These are phyloP conservation scores for Panopea generosa DNA, from an alignment of 2,888 invertebrate genomes.

Conservation along the genomic window DNA sequence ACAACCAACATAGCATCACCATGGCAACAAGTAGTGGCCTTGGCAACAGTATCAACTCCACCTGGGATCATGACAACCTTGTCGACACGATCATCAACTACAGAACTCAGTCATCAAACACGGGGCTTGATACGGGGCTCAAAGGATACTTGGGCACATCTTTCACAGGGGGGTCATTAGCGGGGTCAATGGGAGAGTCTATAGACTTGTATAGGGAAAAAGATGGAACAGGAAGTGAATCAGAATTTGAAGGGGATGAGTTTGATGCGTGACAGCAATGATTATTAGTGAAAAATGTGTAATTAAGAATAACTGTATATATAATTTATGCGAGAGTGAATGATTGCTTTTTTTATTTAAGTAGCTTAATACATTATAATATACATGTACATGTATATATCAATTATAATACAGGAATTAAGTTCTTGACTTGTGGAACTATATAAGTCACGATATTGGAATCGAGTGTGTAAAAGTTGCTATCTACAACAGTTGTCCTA, in stretches of 20 bases:
- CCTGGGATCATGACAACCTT: conserved; percentile 59
- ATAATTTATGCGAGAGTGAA: too few species aligned
- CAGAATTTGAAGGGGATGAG: conserved; percentile 54
- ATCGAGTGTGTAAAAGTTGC: too few species aligned
- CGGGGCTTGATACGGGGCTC: conserved; percentile 1
- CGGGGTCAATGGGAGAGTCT: conserved; percentile 48
- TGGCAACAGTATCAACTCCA: conserved; percentile 62
- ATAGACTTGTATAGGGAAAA: conserved; percentile 57
- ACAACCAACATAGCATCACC: conserved; percentile 57
- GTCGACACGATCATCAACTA: conserved; percentile 52
- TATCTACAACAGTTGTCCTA: too few species aligned
- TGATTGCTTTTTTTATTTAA: too few species aligned
- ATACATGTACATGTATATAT: too few species aligned
- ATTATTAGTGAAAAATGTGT: too few species aligned
- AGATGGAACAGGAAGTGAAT: conserved; percentile 54
- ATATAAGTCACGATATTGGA: too few species aligned
- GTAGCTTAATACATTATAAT: too few species aligned
- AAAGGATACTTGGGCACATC: conserved; percentile 32
- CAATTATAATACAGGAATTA: too few species aligned
- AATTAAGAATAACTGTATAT: too few species aligned
- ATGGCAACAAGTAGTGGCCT: conserved; percentile 65
- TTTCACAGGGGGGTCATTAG: conserved; percentile 40
- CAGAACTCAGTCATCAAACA: conserved; percentile 27
- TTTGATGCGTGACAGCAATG: conserved; percentile 56
- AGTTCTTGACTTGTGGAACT: too few species aligned